Percentiles rank a stretch among this genome's conserved stretches.
Conservation (phyloP, 2,113 vertebrate species). For the Brienomyrus longianalis region DNA sequence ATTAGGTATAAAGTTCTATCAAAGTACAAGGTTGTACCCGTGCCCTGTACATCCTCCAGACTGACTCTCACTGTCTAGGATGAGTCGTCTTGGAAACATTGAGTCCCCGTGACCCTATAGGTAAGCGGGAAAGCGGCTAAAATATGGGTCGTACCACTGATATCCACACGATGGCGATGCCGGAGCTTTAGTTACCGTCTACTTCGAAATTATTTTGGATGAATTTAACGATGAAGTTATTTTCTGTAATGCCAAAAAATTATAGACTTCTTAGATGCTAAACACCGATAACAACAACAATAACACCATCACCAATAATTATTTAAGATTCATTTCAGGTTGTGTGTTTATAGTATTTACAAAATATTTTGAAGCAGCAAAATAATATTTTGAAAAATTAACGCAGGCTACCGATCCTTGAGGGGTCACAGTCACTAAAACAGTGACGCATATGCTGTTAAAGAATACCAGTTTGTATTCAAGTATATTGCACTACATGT, state of each 20-base stretch:
- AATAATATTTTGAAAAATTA: background rate
- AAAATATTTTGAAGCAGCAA: background rate
- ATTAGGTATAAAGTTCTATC: background rate
- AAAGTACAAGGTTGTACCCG: background rate
- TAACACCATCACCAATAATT: background rate
- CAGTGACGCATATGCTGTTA: background rate
- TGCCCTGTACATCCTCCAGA: background rate
- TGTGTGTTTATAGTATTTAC: background rate
- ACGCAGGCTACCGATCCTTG: background rate
- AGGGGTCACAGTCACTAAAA: background rate
- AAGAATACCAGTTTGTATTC: background rate
- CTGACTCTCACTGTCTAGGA: background rate
- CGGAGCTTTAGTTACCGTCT: background rate
- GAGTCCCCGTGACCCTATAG: background rate
- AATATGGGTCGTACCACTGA: background rate
- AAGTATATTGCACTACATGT: background rate
- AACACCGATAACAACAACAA: background rate
- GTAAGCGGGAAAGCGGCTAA: background rate
- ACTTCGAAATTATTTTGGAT: background rate
- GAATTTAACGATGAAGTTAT: background rate
- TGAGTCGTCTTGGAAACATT: background rate
- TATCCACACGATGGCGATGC: background rate
- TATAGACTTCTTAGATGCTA: background rate
- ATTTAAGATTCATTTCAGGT: background rate
- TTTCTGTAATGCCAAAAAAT: background rate